Conservation (phyloP, 2,113 vertebrate species). For the Psittacula cyanocephala region DNA sequence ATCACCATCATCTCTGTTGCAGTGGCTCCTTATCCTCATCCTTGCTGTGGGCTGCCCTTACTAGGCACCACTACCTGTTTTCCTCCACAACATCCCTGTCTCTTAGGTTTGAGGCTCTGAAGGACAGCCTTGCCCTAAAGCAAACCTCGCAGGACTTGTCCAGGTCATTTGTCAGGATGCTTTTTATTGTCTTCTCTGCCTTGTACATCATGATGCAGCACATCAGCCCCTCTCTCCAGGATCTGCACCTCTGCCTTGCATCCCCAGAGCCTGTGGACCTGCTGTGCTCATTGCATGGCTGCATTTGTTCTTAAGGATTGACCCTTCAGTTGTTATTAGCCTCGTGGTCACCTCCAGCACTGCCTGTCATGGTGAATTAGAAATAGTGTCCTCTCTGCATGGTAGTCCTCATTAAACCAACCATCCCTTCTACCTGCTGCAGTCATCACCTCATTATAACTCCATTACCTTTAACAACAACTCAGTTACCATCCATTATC, state of each 20-base stretch:
- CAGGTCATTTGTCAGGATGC: neutral
- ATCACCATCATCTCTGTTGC: neutral
- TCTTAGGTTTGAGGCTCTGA: neutral
- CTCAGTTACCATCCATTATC: slow-evolving; percentile 72
- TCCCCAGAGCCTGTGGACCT: neutral
- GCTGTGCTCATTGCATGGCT: neutral
- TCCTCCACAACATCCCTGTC: neutral
- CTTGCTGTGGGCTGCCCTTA: neutral
- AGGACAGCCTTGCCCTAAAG: neutral
- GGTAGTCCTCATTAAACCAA: slow-evolving; percentile 36
- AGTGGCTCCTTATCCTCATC: neutral
- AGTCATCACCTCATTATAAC: slow-evolving; percentile 70
- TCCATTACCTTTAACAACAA: slow-evolving; percentile 73
- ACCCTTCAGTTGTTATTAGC: slow-evolving; percentile 34
- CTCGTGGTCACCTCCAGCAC: slow-evolving; percentile 28
- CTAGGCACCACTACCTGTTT: neutral
- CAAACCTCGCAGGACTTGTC: neutral
- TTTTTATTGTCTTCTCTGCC: neutral
- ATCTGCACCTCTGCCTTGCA: neutral
- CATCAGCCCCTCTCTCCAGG: neutral
- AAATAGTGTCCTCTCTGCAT: slow-evolving; percentile 30
- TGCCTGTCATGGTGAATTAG: neutral
- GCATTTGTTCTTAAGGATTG: slow-evolving; percentile 29
- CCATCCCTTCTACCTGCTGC: slow-evolving; percentile 29
- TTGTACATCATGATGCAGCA: neutral